Conservation (phyloP, 2,797 vertebrate species). For the Fundulus diaphanus region DNA sequence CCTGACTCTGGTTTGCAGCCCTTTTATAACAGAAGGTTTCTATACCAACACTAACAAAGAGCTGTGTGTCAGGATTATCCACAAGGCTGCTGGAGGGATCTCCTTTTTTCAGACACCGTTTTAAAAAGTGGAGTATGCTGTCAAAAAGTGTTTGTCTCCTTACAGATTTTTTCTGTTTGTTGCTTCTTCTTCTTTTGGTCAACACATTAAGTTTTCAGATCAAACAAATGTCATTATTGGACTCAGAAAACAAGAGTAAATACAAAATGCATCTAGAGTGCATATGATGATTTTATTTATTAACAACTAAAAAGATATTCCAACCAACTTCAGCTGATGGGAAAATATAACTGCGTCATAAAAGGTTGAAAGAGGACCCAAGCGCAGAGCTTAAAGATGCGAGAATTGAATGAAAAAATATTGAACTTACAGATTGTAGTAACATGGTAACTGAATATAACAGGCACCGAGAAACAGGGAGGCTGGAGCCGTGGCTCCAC, state of each 20-base stretch:
- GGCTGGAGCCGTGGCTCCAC: no score
- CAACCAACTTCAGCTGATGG: not conserved
- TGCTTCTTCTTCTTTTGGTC: no score
- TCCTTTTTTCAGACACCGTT: not conserved
- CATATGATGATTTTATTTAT: not conserved
- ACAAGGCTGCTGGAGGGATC: not conserved
- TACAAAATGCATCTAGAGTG: not conserved
- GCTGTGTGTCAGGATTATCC: constrained; percentile 31
- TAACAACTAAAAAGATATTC: not conserved
- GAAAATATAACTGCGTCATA: not conserved
- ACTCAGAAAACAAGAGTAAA: not conserved
- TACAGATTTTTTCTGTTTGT: not conserved
- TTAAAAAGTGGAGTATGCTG: not conserved
- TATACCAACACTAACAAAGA: constrained; percentile 37
- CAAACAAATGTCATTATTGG: not conserved
- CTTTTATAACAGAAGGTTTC: constrained; percentile 53
- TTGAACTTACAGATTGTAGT: no score
- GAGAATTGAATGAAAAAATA: no score
- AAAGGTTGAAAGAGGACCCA: no score
- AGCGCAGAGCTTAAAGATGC: no score
- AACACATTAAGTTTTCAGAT: not conserved
- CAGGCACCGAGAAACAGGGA: no score
- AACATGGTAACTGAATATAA: no score
- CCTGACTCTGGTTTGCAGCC: constrained; percentile 63
- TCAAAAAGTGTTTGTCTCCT: not conserved